phyloP scores from a whole-genome alignment of 2,888 invertebrate genomes.

The Callosobruchus maculatus region DNA sequence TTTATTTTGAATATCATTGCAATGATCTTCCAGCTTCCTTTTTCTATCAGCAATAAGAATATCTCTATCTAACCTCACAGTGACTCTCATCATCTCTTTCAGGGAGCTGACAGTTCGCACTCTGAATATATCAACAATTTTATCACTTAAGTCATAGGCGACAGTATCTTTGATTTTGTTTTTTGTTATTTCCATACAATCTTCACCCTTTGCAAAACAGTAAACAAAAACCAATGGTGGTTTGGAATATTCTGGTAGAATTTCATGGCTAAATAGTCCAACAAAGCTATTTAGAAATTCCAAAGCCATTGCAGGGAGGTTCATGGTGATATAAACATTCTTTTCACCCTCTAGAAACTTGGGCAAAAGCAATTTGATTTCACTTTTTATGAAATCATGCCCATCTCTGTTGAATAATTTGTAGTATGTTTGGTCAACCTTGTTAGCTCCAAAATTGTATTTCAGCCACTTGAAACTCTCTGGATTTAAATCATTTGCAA shows the following conservation, averaged over 20 bases:
- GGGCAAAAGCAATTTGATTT: conserved; percentile 63
- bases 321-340: conserved; percentile 82
- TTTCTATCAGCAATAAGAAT: conserved; percentile 49
- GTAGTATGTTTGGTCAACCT: conserved; percentile 57
- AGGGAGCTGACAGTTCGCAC: conserved; percentile 93
- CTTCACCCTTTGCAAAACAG: conserved; percentile 72
- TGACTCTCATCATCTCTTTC: conserved; percentile 95
- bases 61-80: conserved; percentile 63
- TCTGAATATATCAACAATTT: conserved; percentile 62
- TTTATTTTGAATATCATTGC: conserved; percentile 20
- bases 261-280: conserved; percentile 55
- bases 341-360: conserved; percentile 48
- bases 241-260: conserved; percentile 39
- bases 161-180: conserved; percentile 59
- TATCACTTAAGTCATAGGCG: conserved; percentile 53
- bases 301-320: conserved; percentile 89
- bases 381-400: conserved; percentile 74
- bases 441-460: conserved; percentile 78
- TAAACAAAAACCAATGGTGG: conserved; percentile 79
- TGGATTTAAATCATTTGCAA: conserved; percentile 96
- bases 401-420: conserved; percentile 83
- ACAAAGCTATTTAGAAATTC: conserved; percentile 75
- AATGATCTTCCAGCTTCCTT: conserved; percentile 34
- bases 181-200: conserved; percentile 58
- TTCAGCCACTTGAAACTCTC: conserved; percentile 83